These are phyloP conservation scores for Microctenopoma lineatum DNA, from an alignment of 2,797 vertebrate species.

Conservation along the genomic window DNA sequence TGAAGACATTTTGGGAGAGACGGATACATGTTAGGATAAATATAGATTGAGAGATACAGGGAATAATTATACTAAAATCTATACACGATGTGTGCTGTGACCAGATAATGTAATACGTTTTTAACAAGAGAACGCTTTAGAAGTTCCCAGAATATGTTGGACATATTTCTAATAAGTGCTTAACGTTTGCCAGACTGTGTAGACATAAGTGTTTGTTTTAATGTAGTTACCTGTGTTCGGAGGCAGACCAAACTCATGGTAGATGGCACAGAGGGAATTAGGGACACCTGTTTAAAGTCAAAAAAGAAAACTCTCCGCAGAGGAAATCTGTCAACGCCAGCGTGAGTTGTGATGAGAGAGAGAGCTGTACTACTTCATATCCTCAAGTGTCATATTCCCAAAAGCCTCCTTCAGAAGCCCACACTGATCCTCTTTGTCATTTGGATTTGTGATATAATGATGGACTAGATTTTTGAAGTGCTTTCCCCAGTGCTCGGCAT, in stretches of 20 bases:
- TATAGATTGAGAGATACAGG: background rate
- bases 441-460: slow-evolving; percentile 61
- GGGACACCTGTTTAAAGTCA: slow-evolving; percentile 23
- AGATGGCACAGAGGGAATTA: slow-evolving; percentile 11
- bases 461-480: slow-evolving; percentile 46
- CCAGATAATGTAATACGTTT: background rate
- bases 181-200: slow-evolving; percentile 1
- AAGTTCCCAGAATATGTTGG: background rate
- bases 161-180: background rate
- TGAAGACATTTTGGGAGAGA: slow-evolving; percentile 10
- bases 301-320: slow-evolving; percentile 18
- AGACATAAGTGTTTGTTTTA: slow-evolving; percentile 23
- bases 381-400: slow-evolving; percentile 68
- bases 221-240: slow-evolving; percentile 19
- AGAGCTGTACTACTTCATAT: slow-evolving; percentile 56
- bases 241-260: slow-evolving; percentile 11
- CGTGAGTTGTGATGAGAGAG: slow-evolving; percentile 49
- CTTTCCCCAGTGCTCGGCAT: slow-evolving; percentile 43
- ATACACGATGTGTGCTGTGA: background rate
- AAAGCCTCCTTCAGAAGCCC: slow-evolving; percentile 65
- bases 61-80: background rate
- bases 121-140: background rate
- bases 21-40: background rate
- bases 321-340: slow-evolving; percentile 46
- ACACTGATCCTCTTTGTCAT: slow-evolving; percentile 64